Evolutionary conservation across 2,888 invertebrate species (phyloP).

Genomic region (Harpalus rufipes): DNA sequence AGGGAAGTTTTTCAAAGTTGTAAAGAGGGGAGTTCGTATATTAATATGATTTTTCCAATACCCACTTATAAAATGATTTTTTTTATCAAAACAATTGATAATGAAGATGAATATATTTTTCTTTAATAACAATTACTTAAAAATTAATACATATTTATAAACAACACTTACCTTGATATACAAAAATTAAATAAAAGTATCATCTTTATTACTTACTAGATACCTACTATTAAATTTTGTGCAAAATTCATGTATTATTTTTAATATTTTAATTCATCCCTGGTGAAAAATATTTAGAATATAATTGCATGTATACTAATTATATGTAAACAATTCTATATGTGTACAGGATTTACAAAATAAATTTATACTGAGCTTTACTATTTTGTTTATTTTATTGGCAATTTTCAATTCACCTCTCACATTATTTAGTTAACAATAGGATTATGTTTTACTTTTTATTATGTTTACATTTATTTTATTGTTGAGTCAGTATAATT

Average conservation of each 20-base stretch:
- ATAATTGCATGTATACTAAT: background rate
- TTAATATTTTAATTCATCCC: background rate
- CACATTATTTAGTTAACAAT: background rate
- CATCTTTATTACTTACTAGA: too few species aligned
- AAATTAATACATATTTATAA: too few species aligned
- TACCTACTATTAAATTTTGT: too few species aligned
- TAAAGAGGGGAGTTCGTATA: background rate
- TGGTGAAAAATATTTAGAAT: background rate
- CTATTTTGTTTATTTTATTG: constrained; percentile 5
- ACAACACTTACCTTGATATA: too few species aligned
- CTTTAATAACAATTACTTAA: too few species aligned
- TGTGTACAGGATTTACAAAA: background rate
- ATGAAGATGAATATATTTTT: too few species aligned
- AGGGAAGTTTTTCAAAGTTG: constrained; percentile 10
- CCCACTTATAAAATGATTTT: too few species aligned
- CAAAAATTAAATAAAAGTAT: too few species aligned
- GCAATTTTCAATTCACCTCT: background rate
- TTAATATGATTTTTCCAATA: too few species aligned
- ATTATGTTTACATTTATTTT: background rate
- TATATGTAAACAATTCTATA: constrained; percentile 4
- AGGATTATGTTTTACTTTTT: constrained; percentile 3
- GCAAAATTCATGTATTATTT: background rate
- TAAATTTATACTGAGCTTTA: background rate
- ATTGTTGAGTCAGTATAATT: background rate
- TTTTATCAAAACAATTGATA: too few species aligned